A percentile compares a stretch with the other conserved stretches of the same genome.
phyloP scores from a whole-genome alignment of 2,888 invertebrate genomes.

The Cephus spinipes region DNA sequence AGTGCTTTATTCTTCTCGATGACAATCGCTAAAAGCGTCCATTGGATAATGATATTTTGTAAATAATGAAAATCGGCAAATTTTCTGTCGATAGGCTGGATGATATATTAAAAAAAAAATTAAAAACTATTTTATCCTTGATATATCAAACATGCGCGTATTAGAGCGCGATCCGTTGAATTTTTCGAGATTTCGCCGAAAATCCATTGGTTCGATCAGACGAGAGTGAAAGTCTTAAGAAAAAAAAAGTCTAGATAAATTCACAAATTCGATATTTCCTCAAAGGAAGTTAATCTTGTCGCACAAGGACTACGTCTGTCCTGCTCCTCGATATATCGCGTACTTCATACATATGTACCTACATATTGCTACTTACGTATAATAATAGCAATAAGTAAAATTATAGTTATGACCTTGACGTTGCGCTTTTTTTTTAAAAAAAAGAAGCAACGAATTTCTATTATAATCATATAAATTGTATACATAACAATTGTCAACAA shows the following conservation, averaged over 20 bases:
- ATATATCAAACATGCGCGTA: no score
- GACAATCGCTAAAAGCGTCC: slow-evolving; percentile 42
- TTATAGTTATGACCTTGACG: background rate
- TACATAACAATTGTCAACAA: background rate
- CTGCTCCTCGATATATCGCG: background rate
- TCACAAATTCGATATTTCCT: background rate
- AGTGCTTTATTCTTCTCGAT: slow-evolving; percentile 48
- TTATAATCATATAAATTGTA: background rate
- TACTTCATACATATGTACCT: background rate
- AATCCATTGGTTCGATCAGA: background rate
- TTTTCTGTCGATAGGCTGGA: background rate
- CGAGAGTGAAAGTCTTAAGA: background rate
- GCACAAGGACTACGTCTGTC: background rate
- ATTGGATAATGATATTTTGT: background rate
- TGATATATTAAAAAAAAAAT: background rate
- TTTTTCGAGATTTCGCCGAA: background rate
- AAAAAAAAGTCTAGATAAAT: background rate
- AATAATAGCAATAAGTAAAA: background rate
- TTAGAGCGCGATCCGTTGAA: background rate
- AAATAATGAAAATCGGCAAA: background rate
- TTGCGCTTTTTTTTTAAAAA: background rate
- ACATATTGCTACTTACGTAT: background rate
- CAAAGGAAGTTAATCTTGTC: background rate
- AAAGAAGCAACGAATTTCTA: slow-evolving; percentile 3
- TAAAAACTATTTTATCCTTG: background rate